Base-by-base conservation (phyloP, 2,113 vertebrate genomes). In the Cnemophilus loriae region DNA sequence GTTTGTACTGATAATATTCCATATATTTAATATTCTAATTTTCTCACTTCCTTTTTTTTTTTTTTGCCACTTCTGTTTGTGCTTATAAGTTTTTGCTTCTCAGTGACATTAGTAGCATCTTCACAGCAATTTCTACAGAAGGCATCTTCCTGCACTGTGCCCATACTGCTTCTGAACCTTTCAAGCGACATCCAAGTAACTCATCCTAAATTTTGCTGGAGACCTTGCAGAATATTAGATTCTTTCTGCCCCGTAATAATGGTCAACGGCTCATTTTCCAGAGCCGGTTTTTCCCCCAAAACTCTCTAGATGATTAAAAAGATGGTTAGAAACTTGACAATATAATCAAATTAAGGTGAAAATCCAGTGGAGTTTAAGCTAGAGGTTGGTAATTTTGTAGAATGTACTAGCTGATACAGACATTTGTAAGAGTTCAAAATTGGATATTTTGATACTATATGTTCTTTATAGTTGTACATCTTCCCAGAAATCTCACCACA, bases 101-200 rank as follows among this genome's bases (percentile, higher is more conserved):
- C 32, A 13, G 24, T 73, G 30, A 55, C 11, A 19, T 13, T 35
- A 8, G 9, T 52, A 57, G 3, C 10, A 69, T 27, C 14, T 14
- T 60, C 24, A 47, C 6, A 44, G 13, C 5, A 55, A 35, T 2
- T 82, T 80, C n/a, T 35, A 7, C 20, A 50, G 33, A 41, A 64
- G 7, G 1, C 8, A 23, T 7, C 14, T 26, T 53, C 17, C 50
- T 78, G 6, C 14, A 56, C 17, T 0, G 0, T 41, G 17, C 2
- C 14, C 20, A 27, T 55, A 20, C 4, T n/a, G 1, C 15, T 69
- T 91, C 44, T 33, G 27, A 80, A 60, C 9, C 24, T 50, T 84
- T 56, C 33, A 47, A 46, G n/a, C 10, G 71, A 18, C 10, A 30
- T 53, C 10, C 1, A 6, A 33, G 16, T 61, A 84, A 65, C 8